phyloP scores from a whole-genome alignment of 2,113 vertebrate species.

The Ictalurus furcatus region DNA sequence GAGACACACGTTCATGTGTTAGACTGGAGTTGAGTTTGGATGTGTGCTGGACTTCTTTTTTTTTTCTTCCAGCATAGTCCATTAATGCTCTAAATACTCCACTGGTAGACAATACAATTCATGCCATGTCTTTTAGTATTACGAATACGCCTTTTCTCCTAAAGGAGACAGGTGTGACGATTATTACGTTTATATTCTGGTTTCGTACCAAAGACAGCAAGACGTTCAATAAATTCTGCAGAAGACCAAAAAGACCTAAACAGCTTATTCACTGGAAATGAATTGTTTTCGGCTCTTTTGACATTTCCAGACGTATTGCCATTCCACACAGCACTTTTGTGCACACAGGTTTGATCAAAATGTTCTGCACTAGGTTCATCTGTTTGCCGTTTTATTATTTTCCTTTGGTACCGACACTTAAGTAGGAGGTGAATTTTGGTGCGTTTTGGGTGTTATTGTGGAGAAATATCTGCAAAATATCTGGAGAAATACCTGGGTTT shows the following conservation, averaged over 20 bases:
- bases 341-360: no score
- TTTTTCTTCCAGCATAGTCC: neutral
- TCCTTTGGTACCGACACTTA: neutral
- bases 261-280: neutral
- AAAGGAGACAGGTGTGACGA: neutral
- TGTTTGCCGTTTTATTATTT: neutral
- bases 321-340: no score
- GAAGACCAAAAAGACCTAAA: neutral
- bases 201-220: neutral
- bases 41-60: neutral
- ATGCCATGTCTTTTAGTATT: neutral
- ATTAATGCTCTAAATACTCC: slow-evolving; percentile 1
- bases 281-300: neutral
- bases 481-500: neutral
- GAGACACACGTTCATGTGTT: neutral
- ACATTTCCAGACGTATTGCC: no score
- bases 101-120: neutral
- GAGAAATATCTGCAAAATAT: no score
- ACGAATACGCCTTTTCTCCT: neutral
- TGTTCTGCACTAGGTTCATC: neutral
- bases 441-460: no score
- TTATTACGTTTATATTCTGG: neutral
- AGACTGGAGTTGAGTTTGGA: neutral
- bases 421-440: neutral
- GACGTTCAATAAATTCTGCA: neutral